phyloP scores from a whole-genome alignment of 2,797 vertebrate species.

The Trematomus bernacchii region DNA sequence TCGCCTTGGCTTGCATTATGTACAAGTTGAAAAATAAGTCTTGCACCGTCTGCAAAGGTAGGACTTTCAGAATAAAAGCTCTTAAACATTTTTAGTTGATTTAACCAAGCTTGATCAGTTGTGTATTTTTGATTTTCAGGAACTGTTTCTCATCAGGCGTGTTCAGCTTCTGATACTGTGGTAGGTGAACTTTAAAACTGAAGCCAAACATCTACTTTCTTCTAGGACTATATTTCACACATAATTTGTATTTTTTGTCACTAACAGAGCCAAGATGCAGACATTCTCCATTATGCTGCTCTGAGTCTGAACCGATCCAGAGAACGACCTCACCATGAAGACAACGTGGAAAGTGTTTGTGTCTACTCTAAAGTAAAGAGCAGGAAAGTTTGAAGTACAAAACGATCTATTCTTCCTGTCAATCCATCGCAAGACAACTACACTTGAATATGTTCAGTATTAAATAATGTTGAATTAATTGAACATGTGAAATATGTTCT shows the following conservation, averaged over 20 bases:
- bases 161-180: neutral
- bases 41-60: constrained; percentile 44
- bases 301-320: constrained; percentile 35
- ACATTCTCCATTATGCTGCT: constrained; percentile 53
- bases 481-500: neutral
- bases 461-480: constrained; percentile 15
- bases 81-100: accelerated
- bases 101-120: neutral
- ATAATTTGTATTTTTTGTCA: neutral
- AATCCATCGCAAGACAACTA: neutral
- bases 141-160: neutral
- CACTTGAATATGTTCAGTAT: neutral
- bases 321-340: neutral
- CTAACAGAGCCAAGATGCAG: constrained; percentile 35
- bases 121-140: constrained; percentile 29
- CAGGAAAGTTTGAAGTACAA: constrained; percentile 22
- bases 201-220: neutral
- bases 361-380: constrained; percentile 54
- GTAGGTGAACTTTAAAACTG: constrained; percentile 27
- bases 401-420: neutral
- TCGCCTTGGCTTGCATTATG: constrained; percentile 35
- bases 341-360: constrained; percentile 6
- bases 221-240: neutral
- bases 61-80: neutral
- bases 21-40: constrained; percentile 38